phyloP scores from a whole-genome alignment of 2,113 vertebrate species.

The Hippocampus mohnikei region DNA sequence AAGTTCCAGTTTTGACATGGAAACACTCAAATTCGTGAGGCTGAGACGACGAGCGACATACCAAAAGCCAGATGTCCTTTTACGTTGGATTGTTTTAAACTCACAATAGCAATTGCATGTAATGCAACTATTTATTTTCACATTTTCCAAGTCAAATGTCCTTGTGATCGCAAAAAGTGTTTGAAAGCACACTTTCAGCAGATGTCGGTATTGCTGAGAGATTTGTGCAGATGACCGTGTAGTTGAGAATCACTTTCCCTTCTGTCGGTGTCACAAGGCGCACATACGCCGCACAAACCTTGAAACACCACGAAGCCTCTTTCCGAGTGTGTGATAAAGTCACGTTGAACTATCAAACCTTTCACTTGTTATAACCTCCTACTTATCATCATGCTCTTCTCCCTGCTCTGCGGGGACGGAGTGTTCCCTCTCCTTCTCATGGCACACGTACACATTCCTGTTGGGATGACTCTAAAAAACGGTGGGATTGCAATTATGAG shows the following conservation, averaged over 20 bases:
- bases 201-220: neutral
- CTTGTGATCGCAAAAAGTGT: neutral
- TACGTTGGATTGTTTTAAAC: too few relatives aligned
- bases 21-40: neutral
- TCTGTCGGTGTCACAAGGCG: neutral
- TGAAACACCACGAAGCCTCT: neutral
- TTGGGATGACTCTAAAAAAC: slow-evolving; percentile 24
- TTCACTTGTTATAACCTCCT: slow-evolving; percentile 9
- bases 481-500: slow-evolving; percentile 13
- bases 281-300: neutral
- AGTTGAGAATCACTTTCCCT: neutral
- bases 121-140: too few relatives aligned
- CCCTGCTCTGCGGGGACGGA: slow-evolving; percentile 17
- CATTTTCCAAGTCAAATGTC: neutral
- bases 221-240: neutral
- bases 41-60: neutral
- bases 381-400: neutral
- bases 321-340: neutral
- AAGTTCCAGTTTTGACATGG: neutral
- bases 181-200: neutral
- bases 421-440: slow-evolving; percentile 32
- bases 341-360: neutral
- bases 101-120: too few relatives aligned
- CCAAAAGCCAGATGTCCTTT: too few relatives aligned
- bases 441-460: slow-evolving; percentile 44